Evolutionary conservation across 1,140 invertebrate genomes (phyloP), one percentile per base, ranked within the genome.

Genomic region (Carposina sasakii): DNA sequence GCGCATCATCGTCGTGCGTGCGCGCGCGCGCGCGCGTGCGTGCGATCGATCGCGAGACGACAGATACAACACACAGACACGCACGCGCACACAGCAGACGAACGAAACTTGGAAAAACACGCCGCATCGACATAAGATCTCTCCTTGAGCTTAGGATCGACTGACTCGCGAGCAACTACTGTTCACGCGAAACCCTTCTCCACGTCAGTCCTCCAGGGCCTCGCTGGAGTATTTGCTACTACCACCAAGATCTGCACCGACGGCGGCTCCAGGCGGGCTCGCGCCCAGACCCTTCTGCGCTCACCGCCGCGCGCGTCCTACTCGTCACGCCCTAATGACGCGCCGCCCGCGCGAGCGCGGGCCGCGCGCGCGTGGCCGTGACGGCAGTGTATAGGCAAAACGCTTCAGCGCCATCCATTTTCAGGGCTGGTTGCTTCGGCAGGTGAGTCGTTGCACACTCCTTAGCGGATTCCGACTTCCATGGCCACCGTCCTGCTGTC

Each of bases 181-280:
- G 93, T 94, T 94, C 89, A 93, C 92, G 91, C 90, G 92, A 91
- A 95, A 93, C 92, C 92, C 91, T 94, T 93, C 91, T 91, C 92
- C 91, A 92, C 91, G 88, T 94, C 91, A 91, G 91, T 91, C 91
- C 90, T 92, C 90, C 62, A 90, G 92, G 91, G 86, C 89, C 91
- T 92, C 91, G 87, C 89, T 91, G 87, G 90, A 93, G 89, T 93
- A 93, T 92, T 93, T 94, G 91, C 91, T 93, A 93, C 90, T 91
- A 91, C 89, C 88, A 92, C 90, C 92, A 93, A 93, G 91, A 94
- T 94, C 91, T 93, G 90, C 90, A 90, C 91, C 88, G 85, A 88
- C 86, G 89, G 90, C 87, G 86, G 91, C 90, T 94, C 91, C 89
- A 93, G 84, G 88, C 89, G 87, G 89, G 88, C 90, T 90, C 88